Base-by-base conservation (phyloP, 2,888 invertebrate species). In the Celastrina argiolus region DNA sequence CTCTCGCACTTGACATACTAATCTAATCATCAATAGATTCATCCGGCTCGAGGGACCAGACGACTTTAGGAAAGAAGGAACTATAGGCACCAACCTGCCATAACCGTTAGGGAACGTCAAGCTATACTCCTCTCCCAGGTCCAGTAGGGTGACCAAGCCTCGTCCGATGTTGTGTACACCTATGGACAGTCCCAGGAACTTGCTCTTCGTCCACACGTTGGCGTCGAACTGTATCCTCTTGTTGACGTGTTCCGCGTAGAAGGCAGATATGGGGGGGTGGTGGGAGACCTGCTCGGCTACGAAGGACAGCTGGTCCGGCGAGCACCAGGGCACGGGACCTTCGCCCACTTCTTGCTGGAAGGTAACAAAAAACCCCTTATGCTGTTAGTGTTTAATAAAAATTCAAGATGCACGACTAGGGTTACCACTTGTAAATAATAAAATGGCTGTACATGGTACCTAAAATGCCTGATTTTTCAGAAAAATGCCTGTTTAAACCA, bases 201-300 rank as follows among this genome's bases (percentile, higher is more conserved):
- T 99, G 78, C 99, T 99, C 89, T 99, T 99, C 6, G 99, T 99
- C 97, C 99, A 99, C 65, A 99, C 97, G 88, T 98, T 97, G 7
- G 98, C 99, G 78, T 97, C 96, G 84, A 99, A 96, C 78, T 90
- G 99, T 95, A 99, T 97, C 75, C 95, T 93, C 81, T 97, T 98
- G 80, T 95, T 94, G 74, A 94, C 95, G 88, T 98, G 97, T 84
- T 99, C 99, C 22, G 98, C 99, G 92, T 99, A 99, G 92, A 99
- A 99, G 31, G 99, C 99, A 67, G 99, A 99, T 78, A 99, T 97
- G 72, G 99, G 99, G 58, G 99, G 99, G 92, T 99, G 99, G 92
- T 99, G 99, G 8, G 98, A 99, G 12, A 99, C 99, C 91, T 99
- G 99, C 83, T 99, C 99, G 3, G 99, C 97, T 63, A 99, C 94